phyloP scores from a whole-genome alignment of 2,888 invertebrate genomes.

The Napeogenes sylphis region DNA sequence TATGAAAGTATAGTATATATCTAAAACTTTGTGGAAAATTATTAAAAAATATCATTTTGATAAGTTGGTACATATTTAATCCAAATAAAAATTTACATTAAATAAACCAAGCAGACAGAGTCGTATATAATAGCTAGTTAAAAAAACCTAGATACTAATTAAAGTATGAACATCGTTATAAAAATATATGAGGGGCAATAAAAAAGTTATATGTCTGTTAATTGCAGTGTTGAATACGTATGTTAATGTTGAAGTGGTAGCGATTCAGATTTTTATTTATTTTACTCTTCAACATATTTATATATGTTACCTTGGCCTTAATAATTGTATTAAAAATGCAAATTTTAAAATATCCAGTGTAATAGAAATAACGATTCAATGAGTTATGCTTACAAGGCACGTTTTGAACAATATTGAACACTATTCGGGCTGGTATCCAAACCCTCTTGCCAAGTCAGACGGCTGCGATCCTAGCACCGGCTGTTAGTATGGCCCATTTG shows the following conservation, averaged over 20 bases:
- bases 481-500: too few relatives aligned
- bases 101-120: too few relatives aligned
- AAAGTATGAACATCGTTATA: conserved; percentile 5
- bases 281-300: neutral
- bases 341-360: neutral
- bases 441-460: conserved; percentile 44
- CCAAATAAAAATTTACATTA: too few relatives aligned
- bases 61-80: too few relatives aligned
- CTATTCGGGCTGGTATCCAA: conserved; percentile 55
- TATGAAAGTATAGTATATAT: too few relatives aligned
- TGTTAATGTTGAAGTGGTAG: neutral
- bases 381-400: conserved; percentile 23
- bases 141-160: conserved; percentile 5
- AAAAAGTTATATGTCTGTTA: conserved; percentile 13
- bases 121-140: neutral
- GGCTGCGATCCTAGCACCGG: conserved; percentile 21
- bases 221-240: conserved; percentile 12
- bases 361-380: conserved; percentile 3
- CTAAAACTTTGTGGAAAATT: too few relatives aligned
- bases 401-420: conserved; percentile 36
- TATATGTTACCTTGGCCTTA: neutral
- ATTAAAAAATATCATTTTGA: too few relatives aligned
- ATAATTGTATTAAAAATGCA: neutral
- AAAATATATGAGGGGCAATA: conserved; percentile 12
- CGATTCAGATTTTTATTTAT: too few relatives aligned